phyloP scores from a whole-genome alignment of 1,140 invertebrate species.

The Ceratoteleas bidentatus region DNA sequence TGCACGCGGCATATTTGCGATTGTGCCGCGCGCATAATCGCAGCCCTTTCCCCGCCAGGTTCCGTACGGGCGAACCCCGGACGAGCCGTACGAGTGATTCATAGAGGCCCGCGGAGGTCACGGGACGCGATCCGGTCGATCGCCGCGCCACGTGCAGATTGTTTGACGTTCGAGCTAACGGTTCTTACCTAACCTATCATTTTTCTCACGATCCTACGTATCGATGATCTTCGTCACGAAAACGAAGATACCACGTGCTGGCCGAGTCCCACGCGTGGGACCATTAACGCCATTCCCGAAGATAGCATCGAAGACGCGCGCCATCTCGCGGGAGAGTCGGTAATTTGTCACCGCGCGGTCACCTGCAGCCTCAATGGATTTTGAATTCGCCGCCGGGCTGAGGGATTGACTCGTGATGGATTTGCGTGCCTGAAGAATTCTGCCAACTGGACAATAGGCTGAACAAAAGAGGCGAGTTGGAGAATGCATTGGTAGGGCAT shows the following conservation, averaged over 20 bases:
- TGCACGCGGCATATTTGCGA: slow-evolving; percentile 35
- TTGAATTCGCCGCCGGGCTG: no score
- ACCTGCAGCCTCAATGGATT: slow-evolving; percentile 4
- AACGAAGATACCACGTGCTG: slow-evolving; percentile 25
- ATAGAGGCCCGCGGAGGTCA: slow-evolving; percentile 53
- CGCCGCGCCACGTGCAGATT: slow-evolving; percentile 58
- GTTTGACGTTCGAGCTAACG: slow-evolving; percentile 63
- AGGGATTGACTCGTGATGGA: no score
- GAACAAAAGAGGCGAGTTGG: no score
- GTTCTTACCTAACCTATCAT: slow-evolving; percentile 57
- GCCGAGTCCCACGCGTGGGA: slow-evolving; percentile 40
- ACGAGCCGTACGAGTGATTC: slow-evolving; percentile 59
- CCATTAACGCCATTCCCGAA: slow-evolving; percentile 20
- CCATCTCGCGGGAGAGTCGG: neutral
- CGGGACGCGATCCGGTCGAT: slow-evolving; percentile 45
- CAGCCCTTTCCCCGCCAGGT: slow-evolving; percentile 22
- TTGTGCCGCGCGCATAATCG: slow-evolving; percentile 44
- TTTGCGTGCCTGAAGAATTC: no score
- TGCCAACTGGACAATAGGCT: no score
- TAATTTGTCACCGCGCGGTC: slow-evolving; percentile 2
- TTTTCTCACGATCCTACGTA: slow-evolving; percentile 55
- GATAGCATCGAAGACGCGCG: slow-evolving; percentile 3
- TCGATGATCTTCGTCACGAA: slow-evolving; percentile 37
- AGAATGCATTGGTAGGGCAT: no score
- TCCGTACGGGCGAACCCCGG: slow-evolving; percentile 27